Evolutionary conservation across 2,797 vertebrate species (phyloP).

Genomic region (Lycodopsis pacificus): DNA sequence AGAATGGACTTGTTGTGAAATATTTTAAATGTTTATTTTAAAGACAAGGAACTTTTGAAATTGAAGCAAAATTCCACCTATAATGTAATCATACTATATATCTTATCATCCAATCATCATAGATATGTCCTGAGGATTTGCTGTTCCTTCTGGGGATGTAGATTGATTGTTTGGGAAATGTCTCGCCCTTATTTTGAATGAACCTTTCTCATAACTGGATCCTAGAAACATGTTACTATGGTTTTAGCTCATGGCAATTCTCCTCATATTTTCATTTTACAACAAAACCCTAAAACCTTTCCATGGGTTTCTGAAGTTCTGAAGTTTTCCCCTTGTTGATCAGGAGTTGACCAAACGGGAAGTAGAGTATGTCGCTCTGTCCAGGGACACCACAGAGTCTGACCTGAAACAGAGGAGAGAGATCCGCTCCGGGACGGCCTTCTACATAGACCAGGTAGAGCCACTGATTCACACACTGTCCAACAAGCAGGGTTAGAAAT

Average conservation of each 20-base stretch:
- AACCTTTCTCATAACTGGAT: not conserved
- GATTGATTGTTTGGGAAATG: not conserved
- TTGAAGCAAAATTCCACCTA: not conserved
- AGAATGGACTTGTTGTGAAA: not conserved
- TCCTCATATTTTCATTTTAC: not conserved
- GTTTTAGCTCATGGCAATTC: not conserved
- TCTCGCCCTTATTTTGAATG: too few species aligned
- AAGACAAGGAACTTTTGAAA: not conserved
- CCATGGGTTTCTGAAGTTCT: not conserved
- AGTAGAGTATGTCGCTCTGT: slow-evolving; percentile 94
- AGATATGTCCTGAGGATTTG: not conserved
- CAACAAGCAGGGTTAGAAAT: too few species aligned
- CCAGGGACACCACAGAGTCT: slow-evolving; percentile 95
- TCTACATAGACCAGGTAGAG: slow-evolving; percentile 96
- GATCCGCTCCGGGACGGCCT: slow-evolving; percentile 93
- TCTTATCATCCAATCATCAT: not conserved
- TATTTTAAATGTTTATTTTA: not conserved
- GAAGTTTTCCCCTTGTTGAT: slow-evolving; percentile 19
- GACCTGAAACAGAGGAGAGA: slow-evolving; percentile 98
- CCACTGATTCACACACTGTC: not conserved
- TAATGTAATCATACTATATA: not conserved
- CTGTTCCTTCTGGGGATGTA: not conserved
- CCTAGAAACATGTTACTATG: rapidly evolving
- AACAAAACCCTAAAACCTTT: too few species aligned
- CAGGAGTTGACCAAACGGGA: slow-evolving; percentile 96